Evolutionary conservation across 2,113 vertebrate species (phyloP).

Genomic region (Hippolais icterina): DNA sequence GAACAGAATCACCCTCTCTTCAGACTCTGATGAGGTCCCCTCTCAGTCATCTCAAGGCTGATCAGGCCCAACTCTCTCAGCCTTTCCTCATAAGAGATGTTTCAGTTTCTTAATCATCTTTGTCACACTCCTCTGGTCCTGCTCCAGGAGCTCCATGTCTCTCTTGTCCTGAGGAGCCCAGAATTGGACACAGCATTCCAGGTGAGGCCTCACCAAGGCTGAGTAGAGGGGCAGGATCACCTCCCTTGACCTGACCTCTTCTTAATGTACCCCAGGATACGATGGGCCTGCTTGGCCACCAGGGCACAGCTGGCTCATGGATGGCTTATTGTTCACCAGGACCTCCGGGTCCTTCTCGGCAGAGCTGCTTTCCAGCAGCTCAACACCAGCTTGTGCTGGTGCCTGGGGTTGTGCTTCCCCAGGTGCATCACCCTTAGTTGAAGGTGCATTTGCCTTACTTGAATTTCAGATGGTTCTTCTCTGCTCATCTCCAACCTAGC

Average conservation of each 20-base stretch:
- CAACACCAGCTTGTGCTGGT: not conserved
- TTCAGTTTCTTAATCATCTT: not conserved
- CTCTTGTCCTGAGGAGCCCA: not conserved
- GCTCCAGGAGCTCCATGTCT: not conserved
- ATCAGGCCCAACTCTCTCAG: not conserved
- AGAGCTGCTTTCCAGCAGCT: not conserved
- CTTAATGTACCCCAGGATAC: no score
- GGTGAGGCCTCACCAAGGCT: accelerated
- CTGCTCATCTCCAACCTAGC: accelerated
- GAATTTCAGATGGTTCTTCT: not conserved
- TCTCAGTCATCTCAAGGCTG: not conserved
- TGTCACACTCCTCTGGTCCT: accelerated
- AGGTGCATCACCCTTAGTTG: no score
- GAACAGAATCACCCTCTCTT: not conserved
- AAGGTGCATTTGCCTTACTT: no score
- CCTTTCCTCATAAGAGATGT: not conserved
- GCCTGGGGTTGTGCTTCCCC: accelerated
- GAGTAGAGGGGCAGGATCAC: not conserved
- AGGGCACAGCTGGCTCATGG: not conserved
- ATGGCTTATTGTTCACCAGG: not conserved
- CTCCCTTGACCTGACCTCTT: not conserved
- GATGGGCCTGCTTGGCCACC: not conserved
- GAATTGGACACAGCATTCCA: not conserved
- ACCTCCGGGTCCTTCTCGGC: accelerated
- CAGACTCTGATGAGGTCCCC: not conserved